A percentile compares a stretch with the other conserved stretches of the same genome.
Evolutionary conservation across 2,797 vertebrate species (phyloP).

Genomic region (Thalassophryne amazonica): DNA sequence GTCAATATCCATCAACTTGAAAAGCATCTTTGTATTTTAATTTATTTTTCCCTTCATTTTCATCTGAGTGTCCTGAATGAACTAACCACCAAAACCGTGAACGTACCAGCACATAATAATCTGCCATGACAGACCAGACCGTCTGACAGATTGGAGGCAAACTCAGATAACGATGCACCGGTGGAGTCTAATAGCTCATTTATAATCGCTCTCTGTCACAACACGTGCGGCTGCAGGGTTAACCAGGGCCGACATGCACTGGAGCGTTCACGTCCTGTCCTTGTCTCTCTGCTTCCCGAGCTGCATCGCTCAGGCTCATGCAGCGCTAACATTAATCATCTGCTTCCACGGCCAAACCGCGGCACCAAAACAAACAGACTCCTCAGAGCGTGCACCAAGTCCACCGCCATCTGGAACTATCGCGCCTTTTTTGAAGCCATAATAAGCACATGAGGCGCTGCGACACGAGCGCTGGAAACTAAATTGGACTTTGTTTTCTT

Average conservation of each 20-base stretch:
- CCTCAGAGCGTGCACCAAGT: conserved; percentile 19
- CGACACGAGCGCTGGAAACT: no score
- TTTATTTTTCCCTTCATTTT: neutral
- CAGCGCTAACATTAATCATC: conserved; percentile 54
- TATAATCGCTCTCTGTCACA: conserved; percentile 39
- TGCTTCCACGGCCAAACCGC: conserved; percentile 34
- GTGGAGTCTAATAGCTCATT: conserved; percentile 22
- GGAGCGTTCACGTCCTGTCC: conserved; percentile 45
- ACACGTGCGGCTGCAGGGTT: conserved; percentile 36
- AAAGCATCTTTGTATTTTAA: no score
- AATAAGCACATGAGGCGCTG: no score
- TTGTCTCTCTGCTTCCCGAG: conserved; percentile 47
- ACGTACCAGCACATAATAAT: neutral
- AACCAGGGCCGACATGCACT: conserved; percentile 36
- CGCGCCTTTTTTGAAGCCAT: conserved; percentile 24
- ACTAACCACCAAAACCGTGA: neutral
- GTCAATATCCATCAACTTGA: no score
- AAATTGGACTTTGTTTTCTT: no score
- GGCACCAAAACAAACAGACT: conserved; percentile 45
- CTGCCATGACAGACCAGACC: neutral
- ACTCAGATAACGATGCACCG: conserved; percentile 14
- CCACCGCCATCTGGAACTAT: conserved; percentile 36
- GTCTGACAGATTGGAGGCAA: conserved; percentile 5
- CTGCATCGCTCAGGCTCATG: conserved; percentile 56
- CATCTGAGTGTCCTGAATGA: neutral